Evolutionary conservation across 2,113 vertebrate species (phyloP).

Genomic region (Myodes glareolus): DNA sequence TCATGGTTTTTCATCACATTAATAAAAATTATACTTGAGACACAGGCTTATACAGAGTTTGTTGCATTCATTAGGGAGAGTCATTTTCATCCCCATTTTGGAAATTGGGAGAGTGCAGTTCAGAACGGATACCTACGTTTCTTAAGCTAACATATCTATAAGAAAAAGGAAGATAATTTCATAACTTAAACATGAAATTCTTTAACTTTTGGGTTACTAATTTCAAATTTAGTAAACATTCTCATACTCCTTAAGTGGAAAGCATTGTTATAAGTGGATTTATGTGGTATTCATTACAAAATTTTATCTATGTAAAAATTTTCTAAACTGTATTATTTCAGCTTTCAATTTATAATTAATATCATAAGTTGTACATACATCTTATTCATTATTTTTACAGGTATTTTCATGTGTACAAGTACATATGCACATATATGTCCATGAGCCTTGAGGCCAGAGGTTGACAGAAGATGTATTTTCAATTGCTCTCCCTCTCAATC

Average conservation of each 20-base stretch:
- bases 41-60: background rate
- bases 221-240: background rate
- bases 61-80: background rate
- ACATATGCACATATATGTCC: background rate
- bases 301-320: background rate
- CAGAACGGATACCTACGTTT: background rate
- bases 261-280: background rate
- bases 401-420: background rate
- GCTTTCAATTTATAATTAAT: background rate
- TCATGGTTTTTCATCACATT: background rate
- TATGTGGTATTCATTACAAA: background rate
- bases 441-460: background rate
- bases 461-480: too few species aligned
- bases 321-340: background rate
- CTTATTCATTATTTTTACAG: background rate
- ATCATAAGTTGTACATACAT: background rate
- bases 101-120: background rate
- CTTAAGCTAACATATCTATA: background rate
- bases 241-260: background rate
- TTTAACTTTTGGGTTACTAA: background rate
- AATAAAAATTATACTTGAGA: background rate
- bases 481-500: background rate
- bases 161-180: background rate
- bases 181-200: background rate
- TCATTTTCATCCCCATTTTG: background rate